These are phyloP conservation scores for Polyploca ridens DNA, from an alignment of 2,888 invertebrate genomes.

Conservation along the genomic window DNA sequence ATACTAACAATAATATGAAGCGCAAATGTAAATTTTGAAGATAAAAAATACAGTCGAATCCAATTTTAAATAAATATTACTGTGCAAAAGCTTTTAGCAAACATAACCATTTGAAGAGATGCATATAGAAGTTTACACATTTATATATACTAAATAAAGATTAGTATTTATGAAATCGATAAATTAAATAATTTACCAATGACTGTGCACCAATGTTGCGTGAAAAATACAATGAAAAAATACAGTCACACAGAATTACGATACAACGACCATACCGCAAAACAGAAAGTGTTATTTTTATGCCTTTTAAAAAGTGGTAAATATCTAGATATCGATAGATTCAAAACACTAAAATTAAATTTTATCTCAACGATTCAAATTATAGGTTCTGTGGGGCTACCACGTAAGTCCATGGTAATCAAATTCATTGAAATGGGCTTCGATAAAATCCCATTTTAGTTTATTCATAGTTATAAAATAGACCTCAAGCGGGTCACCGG, in stretches of 20 bases:
- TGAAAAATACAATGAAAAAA: slow-evolving; percentile 60
- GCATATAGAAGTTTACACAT: no score
- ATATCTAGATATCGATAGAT: no score
- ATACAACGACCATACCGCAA: background rate
- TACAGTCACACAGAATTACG: slow-evolving; percentile 14
- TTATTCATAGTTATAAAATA: no score
- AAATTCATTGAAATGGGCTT: no score
- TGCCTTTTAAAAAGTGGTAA: background rate
- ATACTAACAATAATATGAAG: background rate
- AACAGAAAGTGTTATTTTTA: background rate
- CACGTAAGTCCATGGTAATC: no score
- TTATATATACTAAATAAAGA: background rate
- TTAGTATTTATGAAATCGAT: background rate
- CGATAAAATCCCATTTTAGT: no score
- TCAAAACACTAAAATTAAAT: no score
- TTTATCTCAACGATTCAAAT: no score
- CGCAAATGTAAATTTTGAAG: background rate
- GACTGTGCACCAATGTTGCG: slow-evolving; percentile 74
- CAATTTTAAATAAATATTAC: background rate
- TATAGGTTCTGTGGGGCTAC: no score
- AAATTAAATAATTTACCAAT: slow-evolving; percentile 66
- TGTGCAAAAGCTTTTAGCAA: no score
- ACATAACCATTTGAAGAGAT: no score
- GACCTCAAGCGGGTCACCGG: no score
- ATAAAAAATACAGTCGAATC: background rate